Base-by-base conservation (phyloP, 2,888 invertebrate species). In the Agrypnus murinus region DNA sequence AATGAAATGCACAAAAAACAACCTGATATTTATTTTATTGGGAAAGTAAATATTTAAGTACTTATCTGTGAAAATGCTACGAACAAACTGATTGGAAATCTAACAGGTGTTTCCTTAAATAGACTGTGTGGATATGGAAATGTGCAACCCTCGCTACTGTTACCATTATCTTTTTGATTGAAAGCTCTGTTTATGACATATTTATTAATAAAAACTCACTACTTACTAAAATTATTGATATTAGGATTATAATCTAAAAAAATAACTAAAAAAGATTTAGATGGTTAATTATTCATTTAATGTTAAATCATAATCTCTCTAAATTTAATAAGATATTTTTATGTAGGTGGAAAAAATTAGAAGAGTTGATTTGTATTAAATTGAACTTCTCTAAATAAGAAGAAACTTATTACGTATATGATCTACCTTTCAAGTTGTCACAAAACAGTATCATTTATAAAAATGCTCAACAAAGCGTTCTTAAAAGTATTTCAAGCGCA, bases 61-160 rank as follows among this genome's bases (percentile, higher is more conserved):
- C 19, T 59, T 59, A 59, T 50, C 48, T 12, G 12, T 25, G 17
- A 17, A 57, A 66, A 50, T 40, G 58, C 17, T 59, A 34, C 15
- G 40, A 59, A 15, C 19, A 31, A 60, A 67, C 67, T 67, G 67
- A 59, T 62, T 38, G 19, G 17, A 45, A 53, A 34, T 45, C 14
- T 31, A 15, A 43, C 60, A 60, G 67, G 34, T 50, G 45, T 17
- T 60, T 60, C 65, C 48, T 70, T 70, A 70, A 70, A 70, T 70
- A 70, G 53, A 19, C 45, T 6, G 19, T n/a, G 31, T 14, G 17
- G 46, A 38, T 36, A 55, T 70, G 65, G 70, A 62, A 25, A 60
- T 14, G 62, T 38, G 38, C 65, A 66, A 45, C 65, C 65, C 40
- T 45, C 65, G 25, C 25, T 34, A 50, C 36, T n/a, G 46, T 43